Conservation (phyloP, 2,888 invertebrate species). For the Monopis laevigella region DNA sequence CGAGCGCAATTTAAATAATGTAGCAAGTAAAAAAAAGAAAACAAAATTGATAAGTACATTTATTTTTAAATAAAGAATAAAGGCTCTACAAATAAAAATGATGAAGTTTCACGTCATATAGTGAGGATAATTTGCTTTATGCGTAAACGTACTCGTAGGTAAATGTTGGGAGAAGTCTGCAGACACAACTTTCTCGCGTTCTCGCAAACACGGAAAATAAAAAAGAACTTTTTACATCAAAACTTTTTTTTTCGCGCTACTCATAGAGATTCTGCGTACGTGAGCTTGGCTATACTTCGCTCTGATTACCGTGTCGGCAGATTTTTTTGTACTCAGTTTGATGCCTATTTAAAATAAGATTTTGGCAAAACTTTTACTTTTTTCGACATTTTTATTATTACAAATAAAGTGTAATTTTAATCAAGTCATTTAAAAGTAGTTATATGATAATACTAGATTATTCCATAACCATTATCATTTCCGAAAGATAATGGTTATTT, state of each 20-base stretch:
- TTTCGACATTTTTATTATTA: too few species aligned
- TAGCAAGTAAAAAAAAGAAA: background rate
- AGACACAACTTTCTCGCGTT: constrained; percentile 13
- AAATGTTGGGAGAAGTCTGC: constrained; percentile 9
- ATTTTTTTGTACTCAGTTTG: constrained; percentile 3
- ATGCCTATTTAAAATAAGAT: constrained; percentile 6
- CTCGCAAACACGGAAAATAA: constrained; percentile 47
- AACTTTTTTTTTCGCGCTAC: constrained; percentile 53
- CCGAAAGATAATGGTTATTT: too few species aligned
- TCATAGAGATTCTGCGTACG: constrained; percentile 49
- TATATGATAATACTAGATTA: too few species aligned
- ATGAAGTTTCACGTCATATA: constrained; percentile 10
- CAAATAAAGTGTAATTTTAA: too few species aligned
- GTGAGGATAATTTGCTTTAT: constrained; percentile 12
- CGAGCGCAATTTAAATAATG: too few species aligned
- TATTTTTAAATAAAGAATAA: background rate
- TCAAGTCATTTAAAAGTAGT: too few species aligned
- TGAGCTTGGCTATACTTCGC: constrained; percentile 49
- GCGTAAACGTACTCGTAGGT: constrained; percentile 12
- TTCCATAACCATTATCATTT: too few species aligned
- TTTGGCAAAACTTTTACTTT: too few species aligned
- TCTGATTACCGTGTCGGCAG: constrained; percentile 48
- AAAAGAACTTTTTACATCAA: constrained; percentile 68
- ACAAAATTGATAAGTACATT: background rate
- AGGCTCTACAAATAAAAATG: constrained; percentile 6